Percentiles rank a stretch among this genome's conserved stretches.
Evolutionary conservation across 2,113 vertebrate species (phyloP).

Genomic region (Chitala chitala): DNA sequence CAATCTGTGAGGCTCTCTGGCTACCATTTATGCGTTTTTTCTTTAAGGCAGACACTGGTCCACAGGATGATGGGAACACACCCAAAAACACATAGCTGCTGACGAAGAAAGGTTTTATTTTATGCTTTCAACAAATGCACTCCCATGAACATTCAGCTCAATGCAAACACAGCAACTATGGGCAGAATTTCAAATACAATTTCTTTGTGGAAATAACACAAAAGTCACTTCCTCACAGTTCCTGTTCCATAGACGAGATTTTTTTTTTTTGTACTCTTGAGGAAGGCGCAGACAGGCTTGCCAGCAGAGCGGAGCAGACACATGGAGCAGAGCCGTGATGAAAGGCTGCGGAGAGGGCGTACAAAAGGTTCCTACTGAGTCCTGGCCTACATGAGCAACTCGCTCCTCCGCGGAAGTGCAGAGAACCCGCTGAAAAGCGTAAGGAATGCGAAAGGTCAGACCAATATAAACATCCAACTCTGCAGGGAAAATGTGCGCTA

Average conservation of each 20-base stretch:
- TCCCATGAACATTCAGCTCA: no score
- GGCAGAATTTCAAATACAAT: not conserved
- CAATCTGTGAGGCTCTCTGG: no score
- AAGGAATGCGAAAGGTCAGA: not conserved
- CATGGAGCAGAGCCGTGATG: not conserved
- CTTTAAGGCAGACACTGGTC: no score
- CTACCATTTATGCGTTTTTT: no score
- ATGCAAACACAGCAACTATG: not conserved
- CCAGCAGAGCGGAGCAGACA: not conserved
- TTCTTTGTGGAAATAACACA: not conserved
- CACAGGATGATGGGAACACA: no score
- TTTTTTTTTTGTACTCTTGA: not conserved
- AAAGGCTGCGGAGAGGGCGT: not conserved
- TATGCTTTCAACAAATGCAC: no score
- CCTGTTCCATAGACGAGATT: not conserved
- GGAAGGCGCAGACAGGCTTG: not conserved
- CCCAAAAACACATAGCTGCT: no score
- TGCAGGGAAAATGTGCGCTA: not conserved
- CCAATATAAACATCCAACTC: not conserved
- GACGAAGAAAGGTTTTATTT: no score
- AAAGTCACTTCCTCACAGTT: not conserved
- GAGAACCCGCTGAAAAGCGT: not conserved
- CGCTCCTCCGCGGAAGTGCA: not conserved
- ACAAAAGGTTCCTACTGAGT: not conserved
- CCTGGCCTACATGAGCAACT: not conserved